phyloP scores from a whole-genome alignment of 2,888 invertebrate species.

The Galerucella calmariensis region DNA sequence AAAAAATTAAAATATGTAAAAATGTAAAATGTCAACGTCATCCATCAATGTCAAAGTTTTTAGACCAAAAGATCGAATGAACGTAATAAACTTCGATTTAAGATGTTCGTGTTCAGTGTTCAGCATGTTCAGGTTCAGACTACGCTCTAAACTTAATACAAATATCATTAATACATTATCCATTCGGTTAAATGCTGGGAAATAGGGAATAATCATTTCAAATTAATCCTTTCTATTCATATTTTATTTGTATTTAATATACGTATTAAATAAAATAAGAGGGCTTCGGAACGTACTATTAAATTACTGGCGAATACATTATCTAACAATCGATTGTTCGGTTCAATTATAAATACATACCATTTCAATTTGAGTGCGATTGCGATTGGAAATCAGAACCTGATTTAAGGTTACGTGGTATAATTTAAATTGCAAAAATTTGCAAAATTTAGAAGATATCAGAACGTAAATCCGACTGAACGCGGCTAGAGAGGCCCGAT shows the following conservation, averaged over 20 bases:
- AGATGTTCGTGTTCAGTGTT: background rate
- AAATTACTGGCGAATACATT: background rate
- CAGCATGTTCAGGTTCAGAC: background rate
- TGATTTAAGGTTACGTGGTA: background rate
- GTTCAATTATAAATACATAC: background rate
- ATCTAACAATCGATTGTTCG: background rate
- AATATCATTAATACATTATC: background rate
- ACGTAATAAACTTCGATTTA: background rate
- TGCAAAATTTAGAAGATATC: background rate
- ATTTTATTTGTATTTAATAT: too few species aligned
- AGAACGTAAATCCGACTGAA: conserved; percentile 9
- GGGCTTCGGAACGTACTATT: background rate
- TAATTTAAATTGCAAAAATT: background rate
- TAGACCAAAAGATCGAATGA: background rate
- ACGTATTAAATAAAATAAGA: background rate
- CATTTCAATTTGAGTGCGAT: background rate
- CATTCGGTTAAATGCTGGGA: background rate
- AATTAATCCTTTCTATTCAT: too few species aligned
- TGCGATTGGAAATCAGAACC: background rate
- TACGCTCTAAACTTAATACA: background rate
- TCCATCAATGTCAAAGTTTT: background rate
- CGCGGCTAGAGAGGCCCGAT: conserved; percentile 35
- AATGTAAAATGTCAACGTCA: background rate
- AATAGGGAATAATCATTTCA: too few species aligned
- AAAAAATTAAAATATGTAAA: background rate